These are phyloP conservation scores for Melanotaenia duboulayi DNA, from an alignment of 2,113 vertebrate genomes.

Conservation along the genomic window DNA sequence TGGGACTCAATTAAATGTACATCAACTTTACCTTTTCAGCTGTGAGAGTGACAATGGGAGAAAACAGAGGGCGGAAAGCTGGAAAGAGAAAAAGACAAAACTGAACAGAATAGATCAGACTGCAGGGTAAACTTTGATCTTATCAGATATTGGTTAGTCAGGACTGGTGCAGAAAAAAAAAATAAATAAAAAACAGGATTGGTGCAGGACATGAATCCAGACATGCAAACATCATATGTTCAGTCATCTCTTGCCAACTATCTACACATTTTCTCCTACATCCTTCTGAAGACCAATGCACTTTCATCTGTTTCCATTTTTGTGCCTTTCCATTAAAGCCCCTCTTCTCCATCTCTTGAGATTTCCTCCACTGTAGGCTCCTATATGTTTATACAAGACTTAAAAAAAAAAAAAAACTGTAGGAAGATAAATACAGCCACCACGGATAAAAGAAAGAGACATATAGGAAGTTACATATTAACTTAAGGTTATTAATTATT, in stretches of 20 bases:
- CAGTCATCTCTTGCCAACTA: slow-evolving; percentile 28
- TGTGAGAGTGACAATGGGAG: slow-evolving; percentile 4
- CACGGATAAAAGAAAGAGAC: slow-evolving; percentile 1
- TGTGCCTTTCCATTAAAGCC: slow-evolving; percentile 16
- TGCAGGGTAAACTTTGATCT: slow-evolving; percentile 43
- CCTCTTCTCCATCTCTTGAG: slow-evolving; percentile 31
- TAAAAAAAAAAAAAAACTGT: slow-evolving; percentile 69
- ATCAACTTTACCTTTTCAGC: slow-evolving; percentile 7
- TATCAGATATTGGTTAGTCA: slow-evolving; percentile 26
- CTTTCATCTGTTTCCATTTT: slow-evolving; percentile 58
- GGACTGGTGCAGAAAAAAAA: neutral
- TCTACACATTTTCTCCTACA: neutral
- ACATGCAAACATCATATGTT: slow-evolving; percentile 16
- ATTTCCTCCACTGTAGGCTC: slow-evolving; percentile 10
- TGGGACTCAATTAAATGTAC: slow-evolving; percentile 9
- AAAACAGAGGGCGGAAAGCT: neutral
- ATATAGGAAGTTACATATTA: neutral
- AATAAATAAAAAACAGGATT: neutral
- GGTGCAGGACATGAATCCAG: slow-evolving; percentile 11
- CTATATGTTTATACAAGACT: slow-evolving; percentile 34
- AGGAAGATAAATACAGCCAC: slow-evolving; percentile 4
- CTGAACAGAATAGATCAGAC: slow-evolving; percentile 11
- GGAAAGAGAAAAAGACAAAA: neutral
- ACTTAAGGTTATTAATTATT: neutral
- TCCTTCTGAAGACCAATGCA: slow-evolving; percentile 12